Evolutionary conservation across 2,113 vertebrate species (phyloP).

Genomic region (Acrocephalus arundinaceus): DNA sequence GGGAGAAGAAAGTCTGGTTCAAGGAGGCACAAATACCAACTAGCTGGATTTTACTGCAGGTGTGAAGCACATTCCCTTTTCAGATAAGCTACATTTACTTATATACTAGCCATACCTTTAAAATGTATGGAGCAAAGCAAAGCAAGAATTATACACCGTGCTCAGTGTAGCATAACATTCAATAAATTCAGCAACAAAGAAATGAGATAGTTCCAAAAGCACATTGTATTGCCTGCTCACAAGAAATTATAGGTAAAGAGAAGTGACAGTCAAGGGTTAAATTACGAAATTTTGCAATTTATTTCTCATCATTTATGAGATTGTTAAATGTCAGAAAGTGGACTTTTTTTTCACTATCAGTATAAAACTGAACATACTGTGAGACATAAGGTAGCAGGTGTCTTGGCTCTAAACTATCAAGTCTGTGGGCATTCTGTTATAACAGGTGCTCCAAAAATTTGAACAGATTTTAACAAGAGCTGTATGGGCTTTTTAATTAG

Average conservation of each 20-base stretch:
- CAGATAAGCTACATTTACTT: neutral
- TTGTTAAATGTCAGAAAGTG: conserved; percentile 83
- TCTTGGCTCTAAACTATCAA: conserved; percentile 82
- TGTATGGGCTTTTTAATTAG: conserved; percentile 85
- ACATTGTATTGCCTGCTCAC: neutral
- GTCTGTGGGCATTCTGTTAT: conserved; percentile 85
- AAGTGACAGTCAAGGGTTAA: conserved; percentile 74
- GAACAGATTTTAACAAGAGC: conserved; percentile 85
- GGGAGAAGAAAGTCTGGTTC: neutral
- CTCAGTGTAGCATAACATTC: neutral
- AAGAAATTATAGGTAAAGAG: conserved; percentile 58
- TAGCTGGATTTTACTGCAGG: neutral
- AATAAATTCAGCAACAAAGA: conserved; percentile 1
- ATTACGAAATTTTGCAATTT: conserved; percentile 72
- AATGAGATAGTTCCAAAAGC: neutral
- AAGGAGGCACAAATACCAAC: neutral
- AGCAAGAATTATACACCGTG: neutral
- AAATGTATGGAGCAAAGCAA: neutral
- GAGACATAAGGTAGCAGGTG: conserved; percentile 87
- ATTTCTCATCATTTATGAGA: conserved; percentile 79
- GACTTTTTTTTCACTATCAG: conserved; percentile 77
- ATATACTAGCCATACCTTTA: neutral
- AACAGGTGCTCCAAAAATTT: conserved; percentile 85
- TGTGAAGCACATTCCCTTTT: neutral
- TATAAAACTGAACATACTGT: conserved; percentile 84